A percentile compares a stretch with the other conserved stretches of the same genome.
Conservation (phyloP, 2,888 invertebrate genomes). For the Odontocolon sp. region DNA sequence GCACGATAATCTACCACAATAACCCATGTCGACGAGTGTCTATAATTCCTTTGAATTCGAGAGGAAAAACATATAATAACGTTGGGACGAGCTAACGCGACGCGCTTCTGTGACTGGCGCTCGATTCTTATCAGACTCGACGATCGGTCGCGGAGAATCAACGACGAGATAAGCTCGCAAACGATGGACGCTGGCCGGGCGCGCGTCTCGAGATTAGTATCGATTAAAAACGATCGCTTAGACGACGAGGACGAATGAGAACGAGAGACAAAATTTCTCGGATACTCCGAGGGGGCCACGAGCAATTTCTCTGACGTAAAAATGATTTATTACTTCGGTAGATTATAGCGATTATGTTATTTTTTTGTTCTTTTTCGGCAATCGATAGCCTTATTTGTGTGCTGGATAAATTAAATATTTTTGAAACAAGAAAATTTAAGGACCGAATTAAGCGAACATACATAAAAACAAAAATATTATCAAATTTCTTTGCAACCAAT, state of each 20-base stretch:
- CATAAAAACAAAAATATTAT: too few relatives aligned
- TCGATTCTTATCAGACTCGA: slow-evolving; percentile 47
- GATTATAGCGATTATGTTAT: slow-evolving; percentile 16
- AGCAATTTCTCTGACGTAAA: background rate
- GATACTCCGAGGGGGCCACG: background rate
- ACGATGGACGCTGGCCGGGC: slow-evolving; percentile 54
- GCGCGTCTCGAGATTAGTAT: slow-evolving; percentile 63
- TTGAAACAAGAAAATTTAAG: too few relatives aligned
- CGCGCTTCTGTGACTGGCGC: slow-evolving; percentile 43
- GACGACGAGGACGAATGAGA: background rate
- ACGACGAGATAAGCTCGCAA: slow-evolving; percentile 55
- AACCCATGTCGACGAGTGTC: background rate
- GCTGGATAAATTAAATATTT: too few relatives aligned
- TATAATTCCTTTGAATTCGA: background rate
- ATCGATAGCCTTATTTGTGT: background rate
- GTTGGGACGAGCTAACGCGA: background rate
- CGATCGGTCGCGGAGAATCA: slow-evolving; percentile 50
- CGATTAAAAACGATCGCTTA: slow-evolving; percentile 65
- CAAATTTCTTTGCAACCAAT: too few relatives aligned
- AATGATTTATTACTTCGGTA: slow-evolving; percentile 31
- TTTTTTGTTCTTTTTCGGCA: slow-evolving; percentile 1
- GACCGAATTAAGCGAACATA: too few relatives aligned
- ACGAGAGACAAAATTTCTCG: slow-evolving; percentile 5
- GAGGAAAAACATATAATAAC: slow-evolving; percentile 33
- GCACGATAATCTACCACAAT: slow-evolving; percentile 20